Evolutionary conservation across 2,113 vertebrate species (phyloP).

Genomic region (Tupaia tana): DNA sequence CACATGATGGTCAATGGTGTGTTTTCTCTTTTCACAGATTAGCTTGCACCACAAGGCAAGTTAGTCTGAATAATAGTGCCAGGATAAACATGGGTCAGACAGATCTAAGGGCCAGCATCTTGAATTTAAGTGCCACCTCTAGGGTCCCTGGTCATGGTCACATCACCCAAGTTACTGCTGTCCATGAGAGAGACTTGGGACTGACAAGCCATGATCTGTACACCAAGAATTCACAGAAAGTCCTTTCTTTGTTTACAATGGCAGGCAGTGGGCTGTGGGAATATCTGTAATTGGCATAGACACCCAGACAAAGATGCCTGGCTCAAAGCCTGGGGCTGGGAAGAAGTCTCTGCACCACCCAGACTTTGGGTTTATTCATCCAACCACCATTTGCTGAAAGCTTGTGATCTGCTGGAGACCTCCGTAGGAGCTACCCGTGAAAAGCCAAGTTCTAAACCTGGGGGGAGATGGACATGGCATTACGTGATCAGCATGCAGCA

Average conservation of each 20-base stretch:
- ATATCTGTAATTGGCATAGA: background rate
- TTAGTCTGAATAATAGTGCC: background rate
- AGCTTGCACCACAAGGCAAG: background rate
- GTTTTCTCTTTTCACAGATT: constrained; percentile 51
- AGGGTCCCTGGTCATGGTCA: background rate
- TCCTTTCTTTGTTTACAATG: background rate
- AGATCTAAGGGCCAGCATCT: background rate
- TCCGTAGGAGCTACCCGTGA: background rate
- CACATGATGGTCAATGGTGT: background rate
- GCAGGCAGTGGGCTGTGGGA: background rate
- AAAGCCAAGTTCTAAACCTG: background rate
- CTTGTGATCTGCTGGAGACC: background rate
- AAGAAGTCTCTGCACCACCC: background rate
- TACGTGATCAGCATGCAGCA: background rate
- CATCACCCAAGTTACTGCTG: background rate
- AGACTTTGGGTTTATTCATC: background rate
- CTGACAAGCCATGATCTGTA: background rate
- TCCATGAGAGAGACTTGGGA: background rate
- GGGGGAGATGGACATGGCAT: background rate
- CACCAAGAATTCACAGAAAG: background rate
- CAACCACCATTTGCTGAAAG: background rate
- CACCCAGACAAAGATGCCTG: background rate
- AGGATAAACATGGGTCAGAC: background rate
- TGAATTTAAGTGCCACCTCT: background rate
- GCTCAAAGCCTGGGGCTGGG: background rate